These are phyloP conservation scores for Uria aalge DNA, from an alignment of 2,113 vertebrate genomes.

Conservation along the genomic window DNA sequence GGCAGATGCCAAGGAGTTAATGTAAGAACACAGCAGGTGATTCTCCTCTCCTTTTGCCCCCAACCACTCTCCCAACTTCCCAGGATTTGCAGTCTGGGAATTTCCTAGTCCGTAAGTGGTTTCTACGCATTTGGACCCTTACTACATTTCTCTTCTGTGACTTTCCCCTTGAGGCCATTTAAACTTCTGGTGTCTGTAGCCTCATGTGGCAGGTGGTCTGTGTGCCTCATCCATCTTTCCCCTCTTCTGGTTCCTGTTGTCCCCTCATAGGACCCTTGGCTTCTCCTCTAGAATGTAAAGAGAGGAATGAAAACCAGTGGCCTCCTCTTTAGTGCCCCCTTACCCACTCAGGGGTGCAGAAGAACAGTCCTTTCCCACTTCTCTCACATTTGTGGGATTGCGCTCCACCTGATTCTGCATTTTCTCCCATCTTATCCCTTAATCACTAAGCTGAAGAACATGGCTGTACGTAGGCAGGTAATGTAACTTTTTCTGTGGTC, in stretches of 20 bases:
- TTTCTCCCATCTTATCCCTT: background rate
- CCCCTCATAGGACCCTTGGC: background rate
- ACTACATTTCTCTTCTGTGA: background rate
- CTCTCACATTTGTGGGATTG: background rate
- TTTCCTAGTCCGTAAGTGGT: background rate
- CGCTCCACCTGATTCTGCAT: background rate
- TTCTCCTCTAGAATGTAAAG: background rate
- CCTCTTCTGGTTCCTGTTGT: background rate
- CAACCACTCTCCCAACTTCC: background rate
- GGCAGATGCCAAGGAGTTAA: background rate
- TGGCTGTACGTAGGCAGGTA: background rate
- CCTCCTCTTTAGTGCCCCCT: background rate
- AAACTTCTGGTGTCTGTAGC: fast-evolving
- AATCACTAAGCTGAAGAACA: background rate
- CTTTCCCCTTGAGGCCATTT: background rate
- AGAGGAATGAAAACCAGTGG: background rate
- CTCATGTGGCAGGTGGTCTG: background rate
- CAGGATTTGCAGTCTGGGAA: background rate
- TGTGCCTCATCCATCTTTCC: background rate
- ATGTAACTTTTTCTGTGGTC: background rate
- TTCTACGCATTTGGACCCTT: background rate
- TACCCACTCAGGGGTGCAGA: background rate
- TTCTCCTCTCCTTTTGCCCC: background rate
- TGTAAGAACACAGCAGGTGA: background rate
- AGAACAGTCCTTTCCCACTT: background rate